Base-by-base conservation (phyloP, 2,888 invertebrate species). In the Tinea pellionella region DNA sequence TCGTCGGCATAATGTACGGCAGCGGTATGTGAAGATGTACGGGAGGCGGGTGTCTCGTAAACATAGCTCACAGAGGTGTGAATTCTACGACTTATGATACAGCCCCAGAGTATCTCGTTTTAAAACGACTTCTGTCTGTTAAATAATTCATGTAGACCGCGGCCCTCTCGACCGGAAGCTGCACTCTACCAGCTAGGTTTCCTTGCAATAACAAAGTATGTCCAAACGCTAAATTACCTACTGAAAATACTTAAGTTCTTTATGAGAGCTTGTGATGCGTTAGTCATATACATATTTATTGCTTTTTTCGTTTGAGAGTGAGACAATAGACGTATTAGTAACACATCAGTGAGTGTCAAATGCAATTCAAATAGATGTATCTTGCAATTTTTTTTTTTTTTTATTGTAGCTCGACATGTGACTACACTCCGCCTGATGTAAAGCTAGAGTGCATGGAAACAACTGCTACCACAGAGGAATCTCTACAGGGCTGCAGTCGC, bases 51-150 rank as follows among this genome's bases (percentile, higher is more conserved):
- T 13, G 47, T 15, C 47, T 47, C 47, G 47, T 47, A 47, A 47
- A 47, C 47, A 47, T 16, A 15, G 12, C n/a, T n/a, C 47, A 16
- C 47, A 19, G 24, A 59, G 59, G 59, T 59, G 59, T 42, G 42
- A 59, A 59, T 59, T 16, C 19, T 15, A 12, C 12, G 42, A 59
- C 59, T 42, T 59, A 42, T 59, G 59, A 59, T 59, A n/a, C 42
- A 18, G 16, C 6, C 59, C 6, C 42, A 18, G 42, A 57, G 32
- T 59, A 59, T 58, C 41, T 43, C 59, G 42, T 15, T 59, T 59
- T 59, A 42, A 59, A 59, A 59, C 59, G 41, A 42, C 59, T 59
- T 59, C 59, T 30, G 42, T 42, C 59, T 59, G 13, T 43, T 59
- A 42, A 41, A 59, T 59, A 59, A 59, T 59, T 59, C 59, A 59